Base-by-base conservation (phyloP, 1,140 invertebrate species). In the Zaprionus capensis region DNA sequence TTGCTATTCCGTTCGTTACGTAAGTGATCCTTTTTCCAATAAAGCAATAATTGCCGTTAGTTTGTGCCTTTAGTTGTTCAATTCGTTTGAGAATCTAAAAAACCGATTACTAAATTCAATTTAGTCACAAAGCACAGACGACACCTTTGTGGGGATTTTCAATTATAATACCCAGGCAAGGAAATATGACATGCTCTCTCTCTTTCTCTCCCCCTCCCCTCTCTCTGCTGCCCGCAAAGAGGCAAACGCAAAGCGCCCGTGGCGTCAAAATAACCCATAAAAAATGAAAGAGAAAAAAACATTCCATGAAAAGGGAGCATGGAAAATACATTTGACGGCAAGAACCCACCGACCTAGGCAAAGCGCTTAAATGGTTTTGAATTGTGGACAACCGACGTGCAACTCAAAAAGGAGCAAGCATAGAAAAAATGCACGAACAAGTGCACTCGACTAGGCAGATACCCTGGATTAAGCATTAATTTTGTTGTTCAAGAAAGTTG, bases 21-120 rank as follows among this genome's bases (percentile, higher is more conserved):
- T 46, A 41, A 64, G 51, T 22, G 28, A 28, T 53, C 53, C 44
- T 41, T 55, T 55, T 71, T 64, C 38, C 6, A 12, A 17, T 34
- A 57, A 46, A 49, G 26, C 28, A 36, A 24, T 36, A 20, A 64
- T 38, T 59, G 62, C 31, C 38, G 41, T 51, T 36, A 41, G 41
- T 17, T 49, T 49, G 15, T 34, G 63, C 38, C 53, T 56, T 71
- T 71, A 67, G 66, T 71, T 69, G 63, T 80, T 83, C 71, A 70
- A 76, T 80, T 82, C 57, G 63, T 41, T 58, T 61, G 63, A 49
- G 64, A 70, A 46, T 71, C 71, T 72, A 82, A 90, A 84, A 88
- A 88, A 88, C 66, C 84, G 85, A 90, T 88, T 84, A 88, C 84
- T 88, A 88, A 88, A 88, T 90, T 88, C 81, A 88, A 88, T 88